Conservation (phyloP, 2,113 vertebrate genomes). For the Lethenteron reissneri region DNA sequence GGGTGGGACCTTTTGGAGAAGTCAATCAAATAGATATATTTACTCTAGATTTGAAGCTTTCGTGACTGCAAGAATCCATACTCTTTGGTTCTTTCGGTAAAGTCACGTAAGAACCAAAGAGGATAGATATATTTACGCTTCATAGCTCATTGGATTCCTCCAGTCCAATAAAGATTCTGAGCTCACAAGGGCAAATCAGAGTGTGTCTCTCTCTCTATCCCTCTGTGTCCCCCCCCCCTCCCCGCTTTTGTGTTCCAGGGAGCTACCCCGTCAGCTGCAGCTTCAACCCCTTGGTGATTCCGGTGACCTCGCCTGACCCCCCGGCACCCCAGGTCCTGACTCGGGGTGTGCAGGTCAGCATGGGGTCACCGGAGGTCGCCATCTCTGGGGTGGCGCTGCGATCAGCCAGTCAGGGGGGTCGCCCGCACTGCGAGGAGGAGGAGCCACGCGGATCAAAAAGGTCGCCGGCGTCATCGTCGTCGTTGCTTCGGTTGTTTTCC, state of each 20-base stretch:
- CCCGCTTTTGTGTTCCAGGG: constrained; percentile 27
- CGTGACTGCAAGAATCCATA: too few relatives aligned
- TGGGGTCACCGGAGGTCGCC: constrained; percentile 59
- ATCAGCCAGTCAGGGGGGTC: constrained; percentile 18
- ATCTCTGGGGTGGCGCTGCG: constrained; percentile 88
- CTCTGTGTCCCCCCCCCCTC: constrained; percentile 9
- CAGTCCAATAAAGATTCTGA: background rate
- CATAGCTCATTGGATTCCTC: background rate
- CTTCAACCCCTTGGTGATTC: constrained; percentile 87
- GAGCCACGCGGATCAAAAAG: too few relatives aligned
- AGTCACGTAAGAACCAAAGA: too few relatives aligned
- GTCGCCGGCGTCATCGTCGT: too few relatives aligned
- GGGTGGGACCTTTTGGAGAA: too few relatives aligned
- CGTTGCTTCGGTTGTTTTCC: too few relatives aligned
- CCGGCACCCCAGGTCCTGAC: constrained; percentile 91
- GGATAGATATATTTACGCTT: too few relatives aligned
- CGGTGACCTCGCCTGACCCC: constrained; percentile 74
- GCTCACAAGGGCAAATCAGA: background rate
- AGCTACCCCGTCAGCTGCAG: constrained; percentile 84
- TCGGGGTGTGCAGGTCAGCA: constrained; percentile 62
- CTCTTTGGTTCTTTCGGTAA: too few relatives aligned
- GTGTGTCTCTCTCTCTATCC: constrained; percentile 3
- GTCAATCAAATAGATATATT: too few relatives aligned
- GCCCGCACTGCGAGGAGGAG: too few relatives aligned
- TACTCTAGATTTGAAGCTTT: too few relatives aligned